Evolutionary conservation across 2,888 invertebrate genomes (phyloP), one percentile per base, ranked within the genome.

Genomic region (Byasa hedistus): DNA sequence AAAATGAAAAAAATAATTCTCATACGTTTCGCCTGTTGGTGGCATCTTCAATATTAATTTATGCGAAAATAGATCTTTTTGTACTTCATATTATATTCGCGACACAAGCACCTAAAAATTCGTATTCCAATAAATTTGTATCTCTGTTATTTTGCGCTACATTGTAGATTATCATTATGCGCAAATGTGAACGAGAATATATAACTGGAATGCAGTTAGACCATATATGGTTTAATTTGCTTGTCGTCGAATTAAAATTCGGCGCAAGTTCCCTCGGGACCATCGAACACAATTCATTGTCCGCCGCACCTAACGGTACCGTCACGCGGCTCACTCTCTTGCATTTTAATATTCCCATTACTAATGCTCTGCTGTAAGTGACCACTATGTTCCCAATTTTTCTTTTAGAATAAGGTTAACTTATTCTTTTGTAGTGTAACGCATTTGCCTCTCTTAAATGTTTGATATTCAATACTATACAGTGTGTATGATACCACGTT

Each of bases 221-320:
- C 73, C 76, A 75, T 74, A 77, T 71, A 75, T 71, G 78, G 74
- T 79, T 79, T 80, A 86, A 87, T 87, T 87, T 79, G 77, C 76
- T 79, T 73, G 76, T 76, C 68, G 67, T 71, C 73, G 70, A 83
- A 85, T 88, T 87, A 75, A 85, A 86, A 88, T 89, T 88, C 88
- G 85, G 82, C 66, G 62, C 83, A 75, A 78, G 87, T 80, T 83
- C 84, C 85, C 71, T 69, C 65, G 79, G 86, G 85, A 82, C 75
- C 79, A 75, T 76, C 72, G 73, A 68, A 70, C 71, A 71, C 75
- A 72, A 73, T 69, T 76, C 82, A 80, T 81, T 84, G 81, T 84
- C 70, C 66, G 64, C 69, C 68, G 70, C 60, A 70, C 59, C 69
- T 82, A 82, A 83, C 85, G 85, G 86, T 82, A 75, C 70, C 57